Evolutionary conservation across 2,113 vertebrate genomes (phyloP), one percentile per base, ranked within the genome.

Genomic region (Dissostichus mawsoni): DNA sequence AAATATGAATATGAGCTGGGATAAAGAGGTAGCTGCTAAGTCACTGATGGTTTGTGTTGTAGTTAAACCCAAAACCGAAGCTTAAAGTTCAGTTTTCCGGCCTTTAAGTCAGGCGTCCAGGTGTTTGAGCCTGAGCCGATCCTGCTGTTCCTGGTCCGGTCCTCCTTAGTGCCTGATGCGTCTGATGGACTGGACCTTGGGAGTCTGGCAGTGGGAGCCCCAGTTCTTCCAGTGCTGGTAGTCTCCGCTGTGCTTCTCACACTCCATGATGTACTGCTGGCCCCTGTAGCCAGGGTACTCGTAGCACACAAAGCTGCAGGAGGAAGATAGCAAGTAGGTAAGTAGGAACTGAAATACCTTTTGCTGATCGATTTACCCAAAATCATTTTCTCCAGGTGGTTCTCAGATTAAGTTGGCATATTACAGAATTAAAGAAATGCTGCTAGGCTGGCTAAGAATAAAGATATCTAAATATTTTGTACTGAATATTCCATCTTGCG

Each of bases 211-310:
- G 71, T 95, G 94, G 73, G 93, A 94, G 16, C 94, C 94, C 93
- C 94, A 95, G 89, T 93, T 92, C 78, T 48, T 94, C 93, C 94
- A 95, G 90, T 93, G 92, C 88, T 94, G 93, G 84, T 92, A 94
- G 75, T 93, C 94, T 48, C 94, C 94, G 1, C 91, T 93, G 92
- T 95, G 93, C 63, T 79, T 93, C 52, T 94, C 93, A 69, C 92
- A 94, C 92, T 95, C 93, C 94, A 94, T 94, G 86, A 95, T 95
- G 91, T 95, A 94, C 92, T 95, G 94, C 85, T 94, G 91, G 73
- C 94, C 94, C 69, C 90, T 93, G 86, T 95, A 94, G 48, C 94
- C 93, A 0, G 93, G 90, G 87, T 93, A 95, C 89, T 95, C 93
- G 45, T 95, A 95, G 87, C 94, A 95, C 86, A 95, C 93, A 47